These are phyloP conservation scores for Galaxias olidus DNA, from an alignment of 2,797 vertebrate species.

Conservation along the genomic window DNA sequence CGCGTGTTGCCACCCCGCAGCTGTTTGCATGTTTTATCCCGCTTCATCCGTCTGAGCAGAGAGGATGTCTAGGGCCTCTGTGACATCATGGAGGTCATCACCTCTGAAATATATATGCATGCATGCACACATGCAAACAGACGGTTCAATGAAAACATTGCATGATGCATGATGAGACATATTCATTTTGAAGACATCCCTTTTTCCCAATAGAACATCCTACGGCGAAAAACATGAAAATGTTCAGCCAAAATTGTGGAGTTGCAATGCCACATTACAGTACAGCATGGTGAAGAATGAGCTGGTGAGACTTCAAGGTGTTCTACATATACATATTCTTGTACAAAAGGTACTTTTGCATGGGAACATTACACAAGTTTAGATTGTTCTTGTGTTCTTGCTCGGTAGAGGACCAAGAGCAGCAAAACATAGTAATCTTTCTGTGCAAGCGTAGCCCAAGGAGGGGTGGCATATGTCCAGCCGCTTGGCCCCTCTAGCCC, in stretches of 20 bases:
- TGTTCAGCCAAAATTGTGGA: no score
- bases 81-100: conserved; percentile 52
- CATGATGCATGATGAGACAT: no score
- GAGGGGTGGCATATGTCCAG: conserved; percentile 65
- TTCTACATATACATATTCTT: no score
- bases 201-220: no score
- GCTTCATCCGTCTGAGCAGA: conserved; percentile 34
- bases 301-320: no score
- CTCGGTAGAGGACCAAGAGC: neutral
- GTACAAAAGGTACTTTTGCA: no score
- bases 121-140: neutral
- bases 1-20: conserved; percentile 64
- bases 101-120: neutral
- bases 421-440: neutral
- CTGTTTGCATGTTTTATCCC: conserved; percentile 71
- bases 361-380: no score
- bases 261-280: no score
- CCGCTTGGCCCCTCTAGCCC: conserved; percentile 26
- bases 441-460: conserved; percentile 25
- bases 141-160: neutral
- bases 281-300: no score
- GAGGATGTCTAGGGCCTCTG: conserved; percentile 46
- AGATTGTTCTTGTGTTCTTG: no score
- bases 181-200: no score
- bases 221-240: no score